Conservation (phyloP, 2,888 invertebrate species). For the Cynaeus angustus region DNA sequence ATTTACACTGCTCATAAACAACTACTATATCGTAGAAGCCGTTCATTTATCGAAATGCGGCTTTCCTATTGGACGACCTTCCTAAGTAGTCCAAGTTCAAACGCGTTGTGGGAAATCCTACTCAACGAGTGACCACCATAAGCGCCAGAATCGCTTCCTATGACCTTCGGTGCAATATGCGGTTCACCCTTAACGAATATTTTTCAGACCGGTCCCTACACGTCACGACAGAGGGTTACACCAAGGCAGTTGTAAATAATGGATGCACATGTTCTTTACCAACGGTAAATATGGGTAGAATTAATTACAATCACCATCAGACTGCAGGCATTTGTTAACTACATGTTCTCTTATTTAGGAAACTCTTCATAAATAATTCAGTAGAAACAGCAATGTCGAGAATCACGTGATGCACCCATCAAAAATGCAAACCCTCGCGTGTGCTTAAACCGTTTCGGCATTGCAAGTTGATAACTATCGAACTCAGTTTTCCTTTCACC, state of each 20-base stretch:
- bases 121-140: slow-evolving; percentile 22
- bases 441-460: too few relatives aligned
- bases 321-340: too few relatives aligned
- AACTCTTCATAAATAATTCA: too few relatives aligned
- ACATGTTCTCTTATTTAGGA: too few relatives aligned
- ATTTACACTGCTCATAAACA: slow-evolving; percentile 47
- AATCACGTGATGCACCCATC: too few relatives aligned
- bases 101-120: slow-evolving; percentile 35
- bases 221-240: slow-evolving; percentile 24
- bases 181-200: slow-evolving; percentile 49
- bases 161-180: slow-evolving; percentile 47
- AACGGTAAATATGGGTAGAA: slow-evolving; percentile 1
- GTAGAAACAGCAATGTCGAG: too few relatives aligned
- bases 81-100: slow-evolving; percentile 67
- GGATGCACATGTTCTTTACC: slow-evolving; percentile 22
- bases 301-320: too few relatives aligned
- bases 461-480: too few relatives aligned
- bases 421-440: too few relatives aligned
- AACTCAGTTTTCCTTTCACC: too few relatives aligned
- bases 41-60: slow-evolving; percentile 57
- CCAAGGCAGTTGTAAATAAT: slow-evolving; percentile 39
- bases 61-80: slow-evolving; percentile 64
- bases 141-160: slow-evolving; percentile 30
- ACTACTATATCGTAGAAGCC: slow-evolving; percentile 42
- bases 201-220: slow-evolving; percentile 34